Base-by-base conservation (phyloP, 1,140 invertebrate genomes). In the Conus betulinus region DNA sequence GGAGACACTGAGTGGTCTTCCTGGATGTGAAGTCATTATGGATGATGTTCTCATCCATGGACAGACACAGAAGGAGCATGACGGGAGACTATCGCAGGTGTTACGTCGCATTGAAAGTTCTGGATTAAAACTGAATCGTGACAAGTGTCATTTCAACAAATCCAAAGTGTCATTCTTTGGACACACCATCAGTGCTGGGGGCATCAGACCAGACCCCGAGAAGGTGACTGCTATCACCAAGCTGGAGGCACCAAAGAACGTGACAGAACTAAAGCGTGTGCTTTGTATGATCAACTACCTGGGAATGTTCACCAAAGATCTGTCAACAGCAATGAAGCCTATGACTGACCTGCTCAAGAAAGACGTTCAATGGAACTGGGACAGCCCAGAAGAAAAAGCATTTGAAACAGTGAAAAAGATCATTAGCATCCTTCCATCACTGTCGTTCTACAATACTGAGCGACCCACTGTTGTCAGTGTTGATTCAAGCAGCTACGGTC, bases 61-160 rank as follows among this genome's bases (percentile, higher is more conserved):
- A n/a, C 82, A 55, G 57, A 90, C 86, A 17, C 52, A 53, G 15
- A 84, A 91, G 25, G 88, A 93, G 39, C 93, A 93, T 88, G 89
- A 91, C 52, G 27, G 60, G 3, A 60, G 88, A 23, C 71, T 94
- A 5, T 79, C 89, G 13, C 71, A 90, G 86, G 92, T 93, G 7
- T 87, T 95, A 27, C n/a, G 87, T 17, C 51, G 84, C 57, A 90
- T 94, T 0, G 20, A 91, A 83, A 88, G 91, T 60, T 81, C 88
- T 27, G 91, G 91, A 27, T 52, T 95, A 13, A 92, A 67, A 55
- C 71, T 95, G 4, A 95, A 95, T 82, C 91, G 88, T 51, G 89
- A 92, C 63, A 96, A 96, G 91, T 94, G 95, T 91, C 76, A 92
- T 39, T 93, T 95, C 87, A 25, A 83, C 17, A 57, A n/a, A n/a